Evolutionary conservation across 2,797 vertebrate genomes (phyloP).

Genomic region (Poecilia velifera): DNA sequence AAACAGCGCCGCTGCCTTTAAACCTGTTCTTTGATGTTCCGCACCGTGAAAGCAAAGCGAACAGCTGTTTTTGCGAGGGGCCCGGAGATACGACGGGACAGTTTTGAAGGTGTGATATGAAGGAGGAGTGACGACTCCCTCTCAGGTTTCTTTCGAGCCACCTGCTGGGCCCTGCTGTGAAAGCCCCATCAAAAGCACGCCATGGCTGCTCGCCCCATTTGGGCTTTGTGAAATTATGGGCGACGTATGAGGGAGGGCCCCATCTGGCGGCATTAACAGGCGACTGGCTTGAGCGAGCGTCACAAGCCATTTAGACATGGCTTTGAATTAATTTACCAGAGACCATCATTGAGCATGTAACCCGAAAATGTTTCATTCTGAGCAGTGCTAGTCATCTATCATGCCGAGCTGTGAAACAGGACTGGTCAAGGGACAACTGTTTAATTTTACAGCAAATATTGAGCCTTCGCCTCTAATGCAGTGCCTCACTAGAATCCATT

Average conservation of each 20-base stretch:
- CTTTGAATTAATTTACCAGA: slow-evolving; percentile 20
- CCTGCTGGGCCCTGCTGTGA: slow-evolving; percentile 58
- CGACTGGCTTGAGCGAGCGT: slow-evolving; percentile 33
- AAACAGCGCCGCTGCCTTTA: slow-evolving; percentile 25
- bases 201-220: slow-evolving; percentile 28
- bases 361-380: background rate
- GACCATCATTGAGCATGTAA: background rate
- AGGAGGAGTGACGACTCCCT: slow-evolving; percentile 35
- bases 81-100: slow-evolving; percentile 41
- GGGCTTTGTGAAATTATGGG: slow-evolving; percentile 46
- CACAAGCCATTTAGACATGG: slow-evolving; percentile 31
- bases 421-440: background rate
- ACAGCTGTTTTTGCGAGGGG: slow-evolving; percentile 48
- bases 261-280: slow-evolving; percentile 31
- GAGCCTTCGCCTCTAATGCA: slow-evolving; percentile 17
- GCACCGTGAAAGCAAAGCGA: slow-evolving; percentile 22
- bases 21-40: slow-evolving; percentile 49
- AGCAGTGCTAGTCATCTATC: background rate
- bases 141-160: slow-evolving; percentile 58
- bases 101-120: slow-evolving; percentile 43
- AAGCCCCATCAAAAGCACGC: slow-evolving; percentile 56
- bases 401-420: background rate
- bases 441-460: slow-evolving; percentile 27
- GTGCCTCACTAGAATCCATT: slow-evolving; percentile 41
- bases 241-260: slow-evolving; percentile 28